Conservation (phyloP, 2,888 invertebrate species). For the Ectemnius lituratus region DNA sequence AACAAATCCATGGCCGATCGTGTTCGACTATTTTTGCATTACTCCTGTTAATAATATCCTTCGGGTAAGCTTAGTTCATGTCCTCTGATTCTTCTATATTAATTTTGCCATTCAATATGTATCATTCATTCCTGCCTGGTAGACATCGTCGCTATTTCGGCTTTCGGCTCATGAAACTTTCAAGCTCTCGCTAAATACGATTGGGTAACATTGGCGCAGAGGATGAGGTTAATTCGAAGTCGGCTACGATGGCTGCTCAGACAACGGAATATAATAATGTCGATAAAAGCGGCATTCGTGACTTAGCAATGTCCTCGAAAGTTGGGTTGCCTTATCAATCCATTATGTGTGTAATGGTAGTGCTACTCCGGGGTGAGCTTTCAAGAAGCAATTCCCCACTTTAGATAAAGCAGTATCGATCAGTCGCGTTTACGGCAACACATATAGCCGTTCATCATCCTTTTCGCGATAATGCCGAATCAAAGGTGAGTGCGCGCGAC, state of each 20-base stretch:
- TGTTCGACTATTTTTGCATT: background rate
- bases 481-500: constrained; percentile 14
- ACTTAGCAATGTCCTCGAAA: background rate
- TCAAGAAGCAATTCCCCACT: background rate
- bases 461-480: constrained; percentile 11
- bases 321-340: background rate
- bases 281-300: background rate
- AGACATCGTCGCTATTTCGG: no score
- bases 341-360: background rate
- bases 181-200: no score
- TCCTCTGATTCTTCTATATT: no score
- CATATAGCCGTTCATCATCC: background rate
- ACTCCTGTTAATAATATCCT: no score
- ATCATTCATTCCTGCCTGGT: no score
- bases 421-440: background rate
- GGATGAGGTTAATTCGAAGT: no score
- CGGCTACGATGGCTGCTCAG: background rate
- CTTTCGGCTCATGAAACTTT: no score
- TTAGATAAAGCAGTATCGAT: background rate
- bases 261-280: background rate
- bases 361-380: background rate
- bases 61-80: no score
- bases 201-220: no score
- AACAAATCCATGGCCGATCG: constrained; percentile 17
- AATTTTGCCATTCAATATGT: no score